phyloP scores from a whole-genome alignment of 2,797 vertebrate species.

The Rhinella marina region DNA sequence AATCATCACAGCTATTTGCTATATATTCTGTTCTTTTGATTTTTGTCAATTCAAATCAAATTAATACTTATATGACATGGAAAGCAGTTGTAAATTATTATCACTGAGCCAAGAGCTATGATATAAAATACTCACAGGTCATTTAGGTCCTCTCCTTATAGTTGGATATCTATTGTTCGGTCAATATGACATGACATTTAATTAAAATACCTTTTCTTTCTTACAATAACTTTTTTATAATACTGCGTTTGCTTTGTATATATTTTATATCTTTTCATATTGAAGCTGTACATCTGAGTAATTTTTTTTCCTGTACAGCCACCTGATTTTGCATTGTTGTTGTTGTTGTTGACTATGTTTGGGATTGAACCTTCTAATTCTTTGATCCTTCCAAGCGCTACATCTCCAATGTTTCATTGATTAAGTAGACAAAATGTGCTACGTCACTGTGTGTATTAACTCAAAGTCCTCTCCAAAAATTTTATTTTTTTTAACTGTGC shows the following conservation, averaged over 20 bases:
- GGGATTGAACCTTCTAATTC: background rate
- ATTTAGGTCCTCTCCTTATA: background rate
- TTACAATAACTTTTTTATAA: background rate
- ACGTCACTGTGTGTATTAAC: constrained; percentile 14
- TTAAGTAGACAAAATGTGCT: constrained; percentile 20
- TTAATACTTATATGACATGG: background rate
- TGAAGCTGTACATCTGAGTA: background rate
- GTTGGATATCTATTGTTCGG: background rate
- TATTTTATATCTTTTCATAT: background rate
- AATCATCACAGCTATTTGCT: background rate
- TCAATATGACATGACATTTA: background rate
- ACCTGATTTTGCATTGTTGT: background rate
- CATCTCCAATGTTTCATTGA: background rate
- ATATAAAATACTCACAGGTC: background rate
- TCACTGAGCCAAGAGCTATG: background rate
- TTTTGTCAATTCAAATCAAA: background rate
- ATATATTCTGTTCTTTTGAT: background rate
- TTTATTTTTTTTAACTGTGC: background rate
- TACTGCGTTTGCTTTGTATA: background rate
- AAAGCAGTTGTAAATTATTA: background rate
- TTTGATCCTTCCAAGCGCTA: constrained; percentile 4
- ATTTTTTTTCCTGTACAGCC: background rate
- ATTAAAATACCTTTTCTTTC: background rate
- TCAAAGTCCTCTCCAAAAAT: constrained; percentile 4
- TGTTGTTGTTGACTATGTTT: background rate